Evolutionary conservation across 2,888 invertebrate species (phyloP), one percentile per base, ranked within the genome.

Genomic region (Taphrorychus bicolor): DNA sequence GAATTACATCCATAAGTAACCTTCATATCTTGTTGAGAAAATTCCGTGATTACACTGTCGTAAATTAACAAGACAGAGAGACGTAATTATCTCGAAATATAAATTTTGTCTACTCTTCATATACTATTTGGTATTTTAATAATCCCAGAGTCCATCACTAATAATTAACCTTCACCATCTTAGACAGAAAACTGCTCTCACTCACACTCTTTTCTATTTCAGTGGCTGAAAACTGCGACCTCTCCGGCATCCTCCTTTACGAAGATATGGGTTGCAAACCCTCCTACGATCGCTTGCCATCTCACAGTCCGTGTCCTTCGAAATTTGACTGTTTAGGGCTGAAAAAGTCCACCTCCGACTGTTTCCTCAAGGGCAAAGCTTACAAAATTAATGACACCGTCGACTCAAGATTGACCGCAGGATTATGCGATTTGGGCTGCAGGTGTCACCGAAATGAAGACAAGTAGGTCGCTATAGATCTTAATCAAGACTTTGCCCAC

Each of bases 211-310:
- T 51, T 51, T 19, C 45, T 14, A 16, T 5, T 45, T 45, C 45
- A 5, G n/a, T n/a, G n/a, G n/a, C n/a, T n/a, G 45, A 45, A 45
- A 68, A 72, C 22, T 73, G 73, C 51, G 73, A 73, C 32, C 48
- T 59, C 9, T 32, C 60, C 2, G 73, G 73, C 5, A 64, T 60
- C 4, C 58, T 73, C 4, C 49, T 73, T n/a, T 73, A 73, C 52
- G 73, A 73, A 70, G 73, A 73, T 41, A 63, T 73, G 65, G 69
- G 69, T 2, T 73, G 73, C 21, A 71, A 63, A 45, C 71, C 73
- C 0, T 54, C 52, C 5, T 68, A 57, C 32, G 71, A 71, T 21
- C 54, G 45, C 5, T n/a, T n/a, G 11, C 53, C 17, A 21, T 45
- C 45, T 16, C 23, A 56, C 7, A 62, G 21, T n/a, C 23, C 54